Evolutionary conservation across 23 tunicate genomes (phyloP).

Genomic region (Ascidia mentula): DNA sequence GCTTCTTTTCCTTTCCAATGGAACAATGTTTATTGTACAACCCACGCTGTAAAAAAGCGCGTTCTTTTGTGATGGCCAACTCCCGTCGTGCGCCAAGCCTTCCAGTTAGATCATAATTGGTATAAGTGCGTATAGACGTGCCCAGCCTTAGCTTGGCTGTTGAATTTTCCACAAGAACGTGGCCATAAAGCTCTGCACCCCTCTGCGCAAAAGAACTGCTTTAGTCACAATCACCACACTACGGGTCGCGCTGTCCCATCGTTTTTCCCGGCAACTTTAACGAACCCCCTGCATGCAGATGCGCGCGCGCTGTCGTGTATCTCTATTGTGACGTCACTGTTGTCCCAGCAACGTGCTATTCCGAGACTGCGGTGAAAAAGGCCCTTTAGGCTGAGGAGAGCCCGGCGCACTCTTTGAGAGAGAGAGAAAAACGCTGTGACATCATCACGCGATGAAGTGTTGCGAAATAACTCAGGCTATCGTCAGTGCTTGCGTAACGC

Average conservation of each 20-base stretch:
- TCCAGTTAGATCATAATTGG: not conserved
- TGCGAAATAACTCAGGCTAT: slow-evolving; percentile 19
- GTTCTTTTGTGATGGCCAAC: not conserved
- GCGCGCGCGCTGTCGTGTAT: not conserved
- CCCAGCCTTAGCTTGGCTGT: not conserved
- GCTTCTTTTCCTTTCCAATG: not conserved
- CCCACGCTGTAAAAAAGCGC: not conserved
- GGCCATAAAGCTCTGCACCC: not conserved
- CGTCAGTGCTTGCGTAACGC: slow-evolving; percentile 23
- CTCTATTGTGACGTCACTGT: slow-evolving; percentile 35
- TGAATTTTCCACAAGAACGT: not conserved
- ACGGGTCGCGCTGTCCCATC: too few species aligned
- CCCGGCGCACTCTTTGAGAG: not conserved
- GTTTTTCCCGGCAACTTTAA: too few species aligned
- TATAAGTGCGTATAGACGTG: not conserved
- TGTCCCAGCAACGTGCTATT: slow-evolving; percentile 12
- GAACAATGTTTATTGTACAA: not conserved
- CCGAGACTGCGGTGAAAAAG: slow-evolving; percentile 6
- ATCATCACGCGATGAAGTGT: slow-evolving; percentile 38
- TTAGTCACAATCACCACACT: too few species aligned
- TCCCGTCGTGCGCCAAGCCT: not conserved
- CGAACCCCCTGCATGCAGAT: too few species aligned
- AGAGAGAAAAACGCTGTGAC: slow-evolving; percentile 24
- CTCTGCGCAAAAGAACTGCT: too few species aligned
- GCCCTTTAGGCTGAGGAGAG: not conserved